Conservation (phyloP, 1,140 invertebrate genomes). For the Nixonia krombeini region DNA sequence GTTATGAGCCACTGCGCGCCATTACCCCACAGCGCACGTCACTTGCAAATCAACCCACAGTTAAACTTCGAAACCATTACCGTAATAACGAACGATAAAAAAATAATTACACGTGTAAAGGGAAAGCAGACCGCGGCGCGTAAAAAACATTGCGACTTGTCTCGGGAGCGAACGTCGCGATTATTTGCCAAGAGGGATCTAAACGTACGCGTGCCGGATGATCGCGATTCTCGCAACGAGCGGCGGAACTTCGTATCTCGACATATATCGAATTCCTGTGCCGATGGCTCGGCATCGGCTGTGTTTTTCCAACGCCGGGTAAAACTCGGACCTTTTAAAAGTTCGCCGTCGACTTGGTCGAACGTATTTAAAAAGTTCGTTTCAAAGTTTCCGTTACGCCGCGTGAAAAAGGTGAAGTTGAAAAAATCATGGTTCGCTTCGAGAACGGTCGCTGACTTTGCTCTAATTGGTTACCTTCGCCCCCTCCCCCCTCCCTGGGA, state of each 20-base stretch:
- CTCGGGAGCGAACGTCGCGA: too few species aligned
- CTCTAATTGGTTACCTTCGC: constrained; percentile 35
- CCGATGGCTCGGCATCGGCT: constrained; percentile 32
- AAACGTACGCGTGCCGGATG: neutral
- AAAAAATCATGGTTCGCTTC: constrained; percentile 29
- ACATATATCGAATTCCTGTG: constrained; percentile 40
- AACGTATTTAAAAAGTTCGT: constrained; percentile 51
- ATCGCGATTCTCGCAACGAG: constrained; percentile 8
- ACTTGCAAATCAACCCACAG: too few species aligned
- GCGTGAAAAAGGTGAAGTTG: constrained; percentile 34
- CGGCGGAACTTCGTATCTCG: constrained; percentile 23
- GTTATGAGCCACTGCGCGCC: too few species aligned
- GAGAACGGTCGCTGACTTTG: constrained; percentile 36
- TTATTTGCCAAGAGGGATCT: neutral
- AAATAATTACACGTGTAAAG: neutral
- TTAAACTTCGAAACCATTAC: too few species aligned
- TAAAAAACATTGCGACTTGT: too few species aligned
- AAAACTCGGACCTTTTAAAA: constrained; percentile 50
- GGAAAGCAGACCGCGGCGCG: too few species aligned
- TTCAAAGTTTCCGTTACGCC: constrained; percentile 42
- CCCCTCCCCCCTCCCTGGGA: too few species aligned
- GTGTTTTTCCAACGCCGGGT: constrained; percentile 42
- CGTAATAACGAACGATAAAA: neutral
- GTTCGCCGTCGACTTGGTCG: constrained; percentile 27
- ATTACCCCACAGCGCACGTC: too few species aligned